Base-by-base conservation (phyloP, 1,140 invertebrate species). In the Cotesia vestalis region DNA sequence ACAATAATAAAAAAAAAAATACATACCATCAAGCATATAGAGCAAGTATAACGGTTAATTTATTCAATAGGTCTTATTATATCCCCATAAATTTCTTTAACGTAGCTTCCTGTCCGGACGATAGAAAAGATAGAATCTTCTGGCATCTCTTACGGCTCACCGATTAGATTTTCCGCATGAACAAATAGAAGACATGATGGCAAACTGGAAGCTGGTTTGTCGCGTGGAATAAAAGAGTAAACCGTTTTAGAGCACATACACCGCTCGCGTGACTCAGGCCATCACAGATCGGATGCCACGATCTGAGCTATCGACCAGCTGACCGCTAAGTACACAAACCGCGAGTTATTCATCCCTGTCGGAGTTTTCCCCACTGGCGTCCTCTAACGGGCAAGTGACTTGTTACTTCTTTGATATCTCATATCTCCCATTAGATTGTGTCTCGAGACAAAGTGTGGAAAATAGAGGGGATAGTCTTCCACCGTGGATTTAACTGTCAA, bases 241-340 rank as follows among this genome's bases (percentile, higher is more conserved):
- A 67, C 51, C 40, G 6, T 46, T 9, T 9, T 9, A 11, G 11
- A 46, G 40, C 40, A 46, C 3, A 27, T 27, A 27, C 3, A 11
- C 55, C 20, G 20, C 59, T 69, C 55, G 53, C 67, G 53, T 61
- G 57, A 69, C 67, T 55, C 17, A 38, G 60, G 60, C 67, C 12
- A 60, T 59, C 67, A 12, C 52, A 60, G 27, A 59, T 69, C 67
- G 55, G 55, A 69, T 61, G 38, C 11, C 27, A 69, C 67, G 66
- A 69, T 69, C 38, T 61, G 38, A 60, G 46, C 35, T 38, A 61
- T 52, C 67, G 40, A 60, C 34, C 59, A 55, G 60, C 12, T 59
- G 67, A 69, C 67, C 55, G 57, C 12, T 59, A 60, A 60, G 40
- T 59, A 60, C 53, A 69, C 55, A 69, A 69, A 67, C 12, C 17